Conservation (phyloP, 2,888 invertebrate genomes). For the Acronicta psi region DNA sequence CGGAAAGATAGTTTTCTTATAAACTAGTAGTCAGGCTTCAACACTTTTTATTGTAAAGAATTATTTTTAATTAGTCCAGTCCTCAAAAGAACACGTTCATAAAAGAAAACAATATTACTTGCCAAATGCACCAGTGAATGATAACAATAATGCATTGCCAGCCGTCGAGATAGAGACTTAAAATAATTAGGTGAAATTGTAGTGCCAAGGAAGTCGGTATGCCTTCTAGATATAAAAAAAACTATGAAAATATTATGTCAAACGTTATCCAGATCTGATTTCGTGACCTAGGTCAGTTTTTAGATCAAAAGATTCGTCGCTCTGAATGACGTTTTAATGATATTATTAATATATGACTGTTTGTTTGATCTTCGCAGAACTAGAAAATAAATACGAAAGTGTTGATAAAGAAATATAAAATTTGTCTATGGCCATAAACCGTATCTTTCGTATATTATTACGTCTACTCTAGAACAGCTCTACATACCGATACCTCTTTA, state of each 20-base stretch:
- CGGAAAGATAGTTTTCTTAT: no score
- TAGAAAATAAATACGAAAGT: neutral
- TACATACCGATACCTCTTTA: no score
- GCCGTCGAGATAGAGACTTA: conserved; percentile 7
- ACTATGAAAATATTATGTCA: conserved; percentile 30
- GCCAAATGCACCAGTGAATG: conserved; percentile 21
- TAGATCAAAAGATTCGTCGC: conserved; percentile 43
- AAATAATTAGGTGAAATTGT: conserved; percentile 21
- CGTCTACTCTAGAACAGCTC: no score
- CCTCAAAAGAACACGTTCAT: conserved; percentile 15
- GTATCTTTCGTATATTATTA: no score
- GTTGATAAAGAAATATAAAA: neutral
- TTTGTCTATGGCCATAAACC: no score
- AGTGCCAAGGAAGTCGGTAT: conserved; percentile 17
- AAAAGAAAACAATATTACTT: neutral
- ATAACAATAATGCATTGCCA: conserved; percentile 23
- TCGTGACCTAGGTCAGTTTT: conserved; percentile 51
- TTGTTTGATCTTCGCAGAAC: neutral
- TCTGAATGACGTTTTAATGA: conserved; percentile 9
- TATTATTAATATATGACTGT: neutral
- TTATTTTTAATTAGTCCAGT: neutral
- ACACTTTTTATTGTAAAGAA: neutral
- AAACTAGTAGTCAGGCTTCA: no score
- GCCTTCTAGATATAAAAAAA: neutral
- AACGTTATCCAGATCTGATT: conserved; percentile 14